Evolutionary conservation across 2,888 invertebrate genomes (phyloP).

Genomic region (Trichogramma dendrolimi): DNA sequence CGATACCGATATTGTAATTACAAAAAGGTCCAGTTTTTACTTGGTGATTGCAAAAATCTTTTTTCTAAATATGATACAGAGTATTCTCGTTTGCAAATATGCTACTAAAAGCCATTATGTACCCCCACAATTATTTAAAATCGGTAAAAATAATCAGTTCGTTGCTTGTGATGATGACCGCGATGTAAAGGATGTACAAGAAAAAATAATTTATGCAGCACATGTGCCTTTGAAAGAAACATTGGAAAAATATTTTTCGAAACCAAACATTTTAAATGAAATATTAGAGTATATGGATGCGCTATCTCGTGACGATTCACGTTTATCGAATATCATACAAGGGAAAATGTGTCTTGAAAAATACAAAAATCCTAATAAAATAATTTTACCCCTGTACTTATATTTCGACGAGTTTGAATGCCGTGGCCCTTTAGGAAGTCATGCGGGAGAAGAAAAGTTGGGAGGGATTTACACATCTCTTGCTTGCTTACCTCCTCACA

Average conservation of each 20-base stretch:
- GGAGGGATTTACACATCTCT: conserved; percentile 18
- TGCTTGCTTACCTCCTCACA: conserved; percentile 19
- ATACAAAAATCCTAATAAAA: conserved; percentile 5
- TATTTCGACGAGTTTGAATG: conserved; percentile 24
- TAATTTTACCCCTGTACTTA: conserved; percentile 9
- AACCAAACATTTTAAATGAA: conserved; percentile 5
- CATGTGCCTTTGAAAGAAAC: conserved; percentile 23
- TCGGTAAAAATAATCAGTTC: conserved; percentile 19
- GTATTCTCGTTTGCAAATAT: conserved; percentile 19
- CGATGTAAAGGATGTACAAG: conserved; percentile 7
- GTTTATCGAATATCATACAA: conserved; percentile 19
- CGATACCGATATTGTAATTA: not conserved
- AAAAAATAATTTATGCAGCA: conserved; percentile 18
- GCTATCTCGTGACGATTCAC: conserved; percentile 4
- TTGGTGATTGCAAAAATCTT: conserved; percentile 14
- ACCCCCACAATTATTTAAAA: conserved; percentile 18
- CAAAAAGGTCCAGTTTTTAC: conserved; percentile 16
- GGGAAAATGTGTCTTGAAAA: conserved; percentile 19
- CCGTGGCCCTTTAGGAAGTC: conserved; percentile 20
- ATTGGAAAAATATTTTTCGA: conserved; percentile 1
- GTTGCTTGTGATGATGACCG: conserved; percentile 1
- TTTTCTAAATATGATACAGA: conserved; percentile 15
- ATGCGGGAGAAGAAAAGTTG: conserved; percentile 22
- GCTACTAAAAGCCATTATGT: conserved; percentile 14
- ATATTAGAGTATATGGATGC: conserved; percentile 5